phyloP scores from a whole-genome alignment of 2,888 invertebrate species.

The Agonopterix arenella region DNA sequence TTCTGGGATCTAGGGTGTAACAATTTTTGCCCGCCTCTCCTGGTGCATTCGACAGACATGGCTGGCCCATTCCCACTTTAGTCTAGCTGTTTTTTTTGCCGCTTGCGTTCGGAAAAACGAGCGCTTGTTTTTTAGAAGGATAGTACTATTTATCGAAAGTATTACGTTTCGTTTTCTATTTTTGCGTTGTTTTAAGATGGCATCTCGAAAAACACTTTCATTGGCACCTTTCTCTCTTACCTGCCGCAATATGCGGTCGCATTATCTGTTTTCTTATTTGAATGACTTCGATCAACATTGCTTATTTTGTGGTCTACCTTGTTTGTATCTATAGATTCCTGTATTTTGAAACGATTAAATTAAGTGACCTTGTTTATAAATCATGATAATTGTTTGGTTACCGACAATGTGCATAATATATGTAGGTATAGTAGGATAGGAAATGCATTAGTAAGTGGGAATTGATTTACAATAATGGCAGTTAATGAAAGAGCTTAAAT shows the following conservation, averaged over 20 bases:
- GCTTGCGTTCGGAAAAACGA: too few relatives aligned
- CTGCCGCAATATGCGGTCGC: slow-evolving; percentile 17
- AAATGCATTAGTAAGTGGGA: slow-evolving; percentile 20
- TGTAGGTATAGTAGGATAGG: slow-evolving; percentile 17
- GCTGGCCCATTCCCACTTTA: too few relatives aligned
- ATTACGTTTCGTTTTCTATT: too few relatives aligned
- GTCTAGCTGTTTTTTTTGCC: too few relatives aligned
- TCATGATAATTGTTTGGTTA: not conserved
- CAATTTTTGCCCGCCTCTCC: too few relatives aligned
- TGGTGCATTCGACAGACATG: too few relatives aligned
- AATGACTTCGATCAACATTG: slow-evolving; percentile 8
- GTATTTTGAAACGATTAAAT: slow-evolving; percentile 7
- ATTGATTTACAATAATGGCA: too few relatives aligned
- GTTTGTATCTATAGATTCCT: slow-evolving; percentile 4
- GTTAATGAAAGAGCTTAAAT: too few relatives aligned
- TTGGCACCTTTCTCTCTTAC: slow-evolving; percentile 32
- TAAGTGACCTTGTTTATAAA: slow-evolving; percentile 22
- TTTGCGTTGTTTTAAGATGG: not conserved
- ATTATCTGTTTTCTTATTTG: slow-evolving; percentile 11
- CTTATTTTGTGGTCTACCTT: slow-evolving; percentile 11
- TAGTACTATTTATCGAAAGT: too few relatives aligned
- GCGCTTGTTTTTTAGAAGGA: too few relatives aligned
- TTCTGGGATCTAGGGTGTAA: too few relatives aligned
- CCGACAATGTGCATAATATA: slow-evolving; percentile 14
- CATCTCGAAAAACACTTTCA: slow-evolving; percentile 22